phyloP scores from a whole-genome alignment of 2,888 invertebrate species.

The Napeogenes inachia region DNA sequence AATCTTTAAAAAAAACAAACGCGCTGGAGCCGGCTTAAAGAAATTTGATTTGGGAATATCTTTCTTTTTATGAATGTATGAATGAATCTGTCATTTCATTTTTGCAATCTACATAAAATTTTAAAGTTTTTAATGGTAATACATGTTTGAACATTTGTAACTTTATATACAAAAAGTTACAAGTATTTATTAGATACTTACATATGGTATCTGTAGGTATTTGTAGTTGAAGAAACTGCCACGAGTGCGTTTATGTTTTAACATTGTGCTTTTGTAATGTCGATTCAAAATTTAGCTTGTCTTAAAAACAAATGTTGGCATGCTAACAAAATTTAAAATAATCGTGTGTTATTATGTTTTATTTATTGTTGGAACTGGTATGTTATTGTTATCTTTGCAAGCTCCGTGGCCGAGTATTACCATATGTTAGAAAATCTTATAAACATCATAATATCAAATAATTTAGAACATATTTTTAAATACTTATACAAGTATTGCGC shows the following conservation, averaged over 20 bases:
- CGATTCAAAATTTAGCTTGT: constrained; percentile 20
- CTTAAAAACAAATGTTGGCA: constrained; percentile 32
- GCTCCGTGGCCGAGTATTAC: constrained; percentile 42
- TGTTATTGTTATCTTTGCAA: constrained; percentile 34
- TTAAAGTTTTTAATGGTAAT: too few species aligned
- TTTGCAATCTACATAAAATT: too few species aligned
- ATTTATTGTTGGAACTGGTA: constrained; percentile 57
- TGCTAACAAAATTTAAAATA: constrained; percentile 40
- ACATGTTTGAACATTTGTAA: too few species aligned
- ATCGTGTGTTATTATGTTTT: constrained; percentile 30
- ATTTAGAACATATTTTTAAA: neutral
- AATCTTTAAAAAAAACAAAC: too few species aligned
- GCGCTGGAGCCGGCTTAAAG: too few species aligned
- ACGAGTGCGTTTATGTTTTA: constrained; percentile 17
- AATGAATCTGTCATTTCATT: too few species aligned
- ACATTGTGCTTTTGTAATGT: constrained; percentile 21
- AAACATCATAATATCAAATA: neutral
- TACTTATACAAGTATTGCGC: neutral
- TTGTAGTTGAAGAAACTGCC: too few species aligned
- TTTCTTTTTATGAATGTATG: too few species aligned
- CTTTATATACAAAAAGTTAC: too few species aligned
- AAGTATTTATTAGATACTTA: too few species aligned
- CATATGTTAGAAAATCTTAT: constrained; percentile 35
- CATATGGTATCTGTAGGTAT: too few species aligned
- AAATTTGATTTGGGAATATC: too few species aligned